Conservation (phyloP, 2,113 vertebrate genomes). For the Lophochroa leadbeateri region DNA sequence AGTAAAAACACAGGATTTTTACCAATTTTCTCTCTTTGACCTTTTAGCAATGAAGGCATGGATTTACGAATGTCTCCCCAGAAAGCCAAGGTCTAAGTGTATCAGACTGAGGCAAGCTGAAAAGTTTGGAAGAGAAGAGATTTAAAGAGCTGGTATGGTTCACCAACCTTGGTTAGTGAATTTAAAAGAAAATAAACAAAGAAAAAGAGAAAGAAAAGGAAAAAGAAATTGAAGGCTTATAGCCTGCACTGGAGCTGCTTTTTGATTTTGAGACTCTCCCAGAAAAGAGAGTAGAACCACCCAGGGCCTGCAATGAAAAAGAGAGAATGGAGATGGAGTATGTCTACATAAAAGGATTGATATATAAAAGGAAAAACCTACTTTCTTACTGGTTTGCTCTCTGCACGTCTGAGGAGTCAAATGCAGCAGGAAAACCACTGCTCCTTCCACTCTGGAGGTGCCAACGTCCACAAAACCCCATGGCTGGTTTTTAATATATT, state of each 20-base stretch:
- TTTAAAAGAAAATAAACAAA: background rate
- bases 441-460: background rate
- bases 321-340: background rate
- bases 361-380: background rate
- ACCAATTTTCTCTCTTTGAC: background rate
- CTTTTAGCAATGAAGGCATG: background rate
- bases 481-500: background rate
- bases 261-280: background rate
- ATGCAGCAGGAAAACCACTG: background rate
- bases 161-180: background rate
- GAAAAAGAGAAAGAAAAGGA: accelerated
- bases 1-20: background rate
- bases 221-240: background rate
- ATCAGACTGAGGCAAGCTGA: background rate
- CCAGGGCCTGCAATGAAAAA: background rate
- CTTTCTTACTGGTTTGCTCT: background rate
- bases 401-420: background rate
- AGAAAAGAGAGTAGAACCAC: background rate
- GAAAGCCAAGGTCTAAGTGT: background rate
- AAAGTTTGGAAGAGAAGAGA: background rate
- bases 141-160: background rate
- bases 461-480: background rate
- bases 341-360: background rate
- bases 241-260: background rate
- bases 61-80: background rate